These are phyloP conservation scores for Neodiprion virginianus DNA, from an alignment of 1,140 invertebrate genomes.

Conservation along the genomic window DNA sequence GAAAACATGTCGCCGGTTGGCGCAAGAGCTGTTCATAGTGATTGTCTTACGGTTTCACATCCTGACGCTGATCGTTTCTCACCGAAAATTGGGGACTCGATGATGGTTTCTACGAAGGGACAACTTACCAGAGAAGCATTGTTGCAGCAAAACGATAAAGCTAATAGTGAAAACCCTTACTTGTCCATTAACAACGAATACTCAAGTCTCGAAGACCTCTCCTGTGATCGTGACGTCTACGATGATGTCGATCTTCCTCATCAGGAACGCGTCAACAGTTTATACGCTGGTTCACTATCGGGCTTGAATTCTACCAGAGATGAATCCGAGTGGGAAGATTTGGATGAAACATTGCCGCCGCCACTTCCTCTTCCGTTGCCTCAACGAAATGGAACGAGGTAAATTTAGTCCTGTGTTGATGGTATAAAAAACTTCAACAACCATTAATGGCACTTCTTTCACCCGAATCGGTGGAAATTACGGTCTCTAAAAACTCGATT, in stretches of 20 bases:
- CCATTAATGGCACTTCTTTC: background rate
- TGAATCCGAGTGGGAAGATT: slow-evolving; percentile 52
- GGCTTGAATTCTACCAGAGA: slow-evolving; percentile 36
- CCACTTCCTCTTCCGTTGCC: background rate
- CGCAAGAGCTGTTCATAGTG: background rate
- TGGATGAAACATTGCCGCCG: slow-evolving; percentile 38
- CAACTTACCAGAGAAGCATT: slow-evolving; percentile 12
- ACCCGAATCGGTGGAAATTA: background rate
- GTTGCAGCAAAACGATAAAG: slow-evolving; percentile 9
- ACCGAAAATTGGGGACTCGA: background rate
- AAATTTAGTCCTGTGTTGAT: background rate
- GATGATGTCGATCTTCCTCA: slow-evolving; percentile 49
- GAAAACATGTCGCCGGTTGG: background rate
- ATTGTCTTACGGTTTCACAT: background rate
- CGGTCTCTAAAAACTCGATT: too few relatives aligned
- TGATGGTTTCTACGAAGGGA: background rate
- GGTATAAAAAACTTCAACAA: background rate
- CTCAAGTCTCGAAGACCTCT: slow-evolving; percentile 39
- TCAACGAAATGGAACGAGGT: slow-evolving; percentile 20
- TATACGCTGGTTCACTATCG: slow-evolving; percentile 47
- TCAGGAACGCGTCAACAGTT: slow-evolving; percentile 53
- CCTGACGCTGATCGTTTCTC: background rate
- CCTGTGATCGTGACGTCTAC: slow-evolving; percentile 44
- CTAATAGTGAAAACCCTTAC: slow-evolving; percentile 15
- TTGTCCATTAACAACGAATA: slow-evolving; percentile 39